phyloP scores from a whole-genome alignment of 2,888 invertebrate species.

The Hydrotaea cyrtoneurina region DNA sequence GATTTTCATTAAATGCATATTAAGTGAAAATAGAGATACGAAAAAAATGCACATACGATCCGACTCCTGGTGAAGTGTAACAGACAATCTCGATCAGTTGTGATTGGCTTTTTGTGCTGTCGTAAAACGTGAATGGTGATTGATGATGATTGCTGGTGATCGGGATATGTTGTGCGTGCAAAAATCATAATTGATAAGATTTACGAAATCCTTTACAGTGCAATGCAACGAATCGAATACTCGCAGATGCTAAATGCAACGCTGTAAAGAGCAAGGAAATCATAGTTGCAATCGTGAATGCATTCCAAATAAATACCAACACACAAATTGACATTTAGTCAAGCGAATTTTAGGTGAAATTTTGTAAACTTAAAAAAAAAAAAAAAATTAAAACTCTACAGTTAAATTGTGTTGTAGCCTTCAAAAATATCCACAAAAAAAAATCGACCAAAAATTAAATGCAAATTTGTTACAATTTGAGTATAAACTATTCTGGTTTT shows the following conservation, averaged over 20 bases:
- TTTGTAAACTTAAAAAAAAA: background rate
- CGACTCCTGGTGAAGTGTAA: background rate
- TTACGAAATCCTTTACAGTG: background rate
- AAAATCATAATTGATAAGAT: slow-evolving; percentile 24
- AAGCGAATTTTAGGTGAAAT: background rate
- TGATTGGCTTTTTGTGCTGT: background rate
- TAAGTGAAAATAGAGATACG: background rate
- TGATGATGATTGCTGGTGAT: slow-evolving; percentile 4
- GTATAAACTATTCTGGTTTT: slow-evolving; percentile 2
- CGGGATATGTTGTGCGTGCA: slow-evolving; percentile 13
- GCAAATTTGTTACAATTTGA: slow-evolving; percentile 54
- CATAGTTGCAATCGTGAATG: background rate
- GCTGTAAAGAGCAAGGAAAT: background rate
- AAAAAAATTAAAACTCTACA: background rate
- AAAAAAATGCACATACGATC: background rate
- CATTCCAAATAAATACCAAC: background rate
- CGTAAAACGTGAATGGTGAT: background rate
- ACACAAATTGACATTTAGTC: background rate
- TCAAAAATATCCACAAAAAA: background rate
- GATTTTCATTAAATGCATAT: background rate
- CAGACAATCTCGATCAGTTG: background rate
- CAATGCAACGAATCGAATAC: background rate
- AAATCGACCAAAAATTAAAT: slow-evolving; percentile 32
- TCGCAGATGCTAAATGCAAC: background rate
- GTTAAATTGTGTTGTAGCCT: slow-evolving; percentile 6